These are phyloP conservation scores for Therioaphis trifolii DNA, from an alignment of 2,888 invertebrate genomes.

Conservation along the genomic window DNA sequence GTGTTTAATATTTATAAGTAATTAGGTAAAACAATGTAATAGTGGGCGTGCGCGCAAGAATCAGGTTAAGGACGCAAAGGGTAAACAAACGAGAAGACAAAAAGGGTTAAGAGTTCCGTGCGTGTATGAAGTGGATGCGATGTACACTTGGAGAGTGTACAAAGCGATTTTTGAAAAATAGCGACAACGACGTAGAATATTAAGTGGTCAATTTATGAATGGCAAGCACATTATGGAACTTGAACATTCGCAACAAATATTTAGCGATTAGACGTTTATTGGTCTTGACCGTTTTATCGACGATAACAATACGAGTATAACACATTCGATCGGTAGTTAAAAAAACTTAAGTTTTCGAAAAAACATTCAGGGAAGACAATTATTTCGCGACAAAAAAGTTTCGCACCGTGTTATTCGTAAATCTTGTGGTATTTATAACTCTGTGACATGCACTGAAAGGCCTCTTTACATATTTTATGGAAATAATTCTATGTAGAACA, in stretches of 20 bases:
- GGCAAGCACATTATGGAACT: background rate
- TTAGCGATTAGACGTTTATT: background rate
- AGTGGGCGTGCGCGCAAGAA: background rate
- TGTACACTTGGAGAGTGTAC: background rate
- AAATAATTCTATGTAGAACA: background rate
- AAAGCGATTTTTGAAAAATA: constrained; percentile 35
- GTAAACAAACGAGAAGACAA: constrained; percentile 52
- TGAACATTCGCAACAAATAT: background rate
- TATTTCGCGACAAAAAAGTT: background rate
- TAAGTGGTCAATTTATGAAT: constrained; percentile 41
- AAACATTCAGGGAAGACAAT: background rate
- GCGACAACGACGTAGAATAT: background rate
- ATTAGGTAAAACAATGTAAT: constrained; percentile 9
- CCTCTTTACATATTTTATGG: constrained; percentile 41
- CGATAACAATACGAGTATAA: background rate
- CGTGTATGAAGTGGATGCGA: constrained; percentile 3
- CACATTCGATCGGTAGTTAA: background rate
- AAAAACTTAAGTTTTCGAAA: background rate
- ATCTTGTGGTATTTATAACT: background rate
- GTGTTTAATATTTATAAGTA: background rate
- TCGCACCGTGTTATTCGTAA: background rate
- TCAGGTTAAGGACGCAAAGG: constrained; percentile 20
- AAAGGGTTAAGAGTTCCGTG: constrained; percentile 25
- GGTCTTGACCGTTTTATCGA: background rate
- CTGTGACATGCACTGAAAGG: background rate